Percentiles rank a stretch among this genome's conserved stretches.
phyloP scores from a whole-genome alignment of 2,888 invertebrate species.

The Tiliacea citrago region DNA sequence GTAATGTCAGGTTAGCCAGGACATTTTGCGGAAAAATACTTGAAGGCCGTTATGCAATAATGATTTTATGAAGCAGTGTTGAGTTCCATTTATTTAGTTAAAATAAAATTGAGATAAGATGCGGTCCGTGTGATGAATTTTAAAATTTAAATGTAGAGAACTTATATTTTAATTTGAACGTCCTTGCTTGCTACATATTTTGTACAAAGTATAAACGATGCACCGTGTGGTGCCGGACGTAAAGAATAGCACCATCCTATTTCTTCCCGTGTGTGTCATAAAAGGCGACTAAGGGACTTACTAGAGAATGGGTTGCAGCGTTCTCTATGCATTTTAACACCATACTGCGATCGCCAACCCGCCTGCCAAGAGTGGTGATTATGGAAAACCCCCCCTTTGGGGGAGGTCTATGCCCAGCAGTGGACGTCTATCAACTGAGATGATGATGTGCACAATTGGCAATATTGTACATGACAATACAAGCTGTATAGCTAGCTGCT shows the following conservation, averaged over 20 bases:
- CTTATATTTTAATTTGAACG: conserved; percentile 4
- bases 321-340: no score
- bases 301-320: no score
- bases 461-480: neutral
- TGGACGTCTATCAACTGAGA: no score
- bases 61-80: conserved; percentile 22
- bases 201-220: neutral
- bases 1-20: conserved; percentile 34
- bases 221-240: no score
- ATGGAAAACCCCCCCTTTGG: no score
- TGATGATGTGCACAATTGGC: neutral
- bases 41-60: conserved; percentile 19
- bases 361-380: no score
- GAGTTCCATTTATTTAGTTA: conserved; percentile 25
- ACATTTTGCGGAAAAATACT: conserved; percentile 14
- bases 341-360: no score
- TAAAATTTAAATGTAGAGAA: conserved; percentile 6
- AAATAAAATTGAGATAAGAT: conserved; percentile 41
- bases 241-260: no score
- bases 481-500: neutral
- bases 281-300: no score
- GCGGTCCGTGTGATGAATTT: conserved; percentile 21
- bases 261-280: no score
- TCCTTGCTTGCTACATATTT: neutral
- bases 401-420: no score